A percentile compares a stretch with the other conserved stretches of the same genome.
Evolutionary conservation across 1,140 invertebrate genomes (phyloP).

Genomic region (Ptiloglossa arizonensis): DNA sequence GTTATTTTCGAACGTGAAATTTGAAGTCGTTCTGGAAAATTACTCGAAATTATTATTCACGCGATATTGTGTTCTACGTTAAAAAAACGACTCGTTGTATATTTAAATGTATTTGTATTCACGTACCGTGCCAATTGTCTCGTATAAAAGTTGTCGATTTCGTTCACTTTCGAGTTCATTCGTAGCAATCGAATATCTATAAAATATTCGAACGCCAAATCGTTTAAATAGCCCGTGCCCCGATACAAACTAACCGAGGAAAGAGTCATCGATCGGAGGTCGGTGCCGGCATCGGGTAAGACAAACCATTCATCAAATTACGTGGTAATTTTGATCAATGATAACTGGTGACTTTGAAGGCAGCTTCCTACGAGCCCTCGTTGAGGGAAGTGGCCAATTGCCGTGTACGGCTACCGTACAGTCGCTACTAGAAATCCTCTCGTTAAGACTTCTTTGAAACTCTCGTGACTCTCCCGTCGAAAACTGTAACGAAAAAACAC

Average conservation of each 20-base stretch:
- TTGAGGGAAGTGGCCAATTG: slow-evolving; percentile 80
- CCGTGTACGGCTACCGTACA: slow-evolving; percentile 76
- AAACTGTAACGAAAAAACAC: too few relatives aligned
- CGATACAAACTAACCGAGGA: not conserved
- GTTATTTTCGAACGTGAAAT: too few relatives aligned
- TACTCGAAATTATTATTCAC: too few relatives aligned
- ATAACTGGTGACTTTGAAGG: slow-evolving; percentile 81
- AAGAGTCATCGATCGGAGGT: slow-evolving; percentile 58
- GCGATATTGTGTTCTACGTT: too few relatives aligned
- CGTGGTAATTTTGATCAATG: slow-evolving; percentile 79
- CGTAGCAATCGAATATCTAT: too few relatives aligned
- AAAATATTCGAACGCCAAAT: not conserved
- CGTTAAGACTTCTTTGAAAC: slow-evolving; percentile 63
- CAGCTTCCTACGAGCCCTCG: slow-evolving; percentile 79
- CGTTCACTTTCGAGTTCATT: too few relatives aligned
- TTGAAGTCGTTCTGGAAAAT: too few relatives aligned
- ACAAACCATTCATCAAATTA: slow-evolving; percentile 72
- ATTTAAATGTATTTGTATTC: too few relatives aligned
- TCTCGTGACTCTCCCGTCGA: not conserved
- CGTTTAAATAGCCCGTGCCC: too few relatives aligned
- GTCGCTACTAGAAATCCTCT: slow-evolving; percentile 75
- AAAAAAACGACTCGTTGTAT: too few relatives aligned
- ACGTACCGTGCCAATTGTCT: too few relatives aligned
- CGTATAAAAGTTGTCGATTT: too few relatives aligned
- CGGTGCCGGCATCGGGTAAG: slow-evolving; percentile 60